Base-by-base conservation (phyloP, 1,140 invertebrate species). In the Periplaneta americana region DNA sequence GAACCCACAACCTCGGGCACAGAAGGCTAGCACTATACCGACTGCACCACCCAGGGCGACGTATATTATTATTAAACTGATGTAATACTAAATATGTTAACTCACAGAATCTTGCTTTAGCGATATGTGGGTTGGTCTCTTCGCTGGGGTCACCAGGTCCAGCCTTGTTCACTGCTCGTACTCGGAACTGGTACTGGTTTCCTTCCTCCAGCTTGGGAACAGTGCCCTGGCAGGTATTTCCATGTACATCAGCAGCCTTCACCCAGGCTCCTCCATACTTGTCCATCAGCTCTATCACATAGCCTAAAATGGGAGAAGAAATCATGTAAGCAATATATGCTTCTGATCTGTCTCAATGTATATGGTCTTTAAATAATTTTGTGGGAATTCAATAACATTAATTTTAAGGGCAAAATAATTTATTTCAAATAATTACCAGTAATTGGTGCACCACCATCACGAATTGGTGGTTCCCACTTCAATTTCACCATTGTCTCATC, bases 381-480 rank as follows among this genome's bases (percentile, higher is more conserved):
- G n/a, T n/a, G n/a, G n/a, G n/a, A n/a, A n/a, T n/a, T n/a, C n/a
- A n/a, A n/a, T n/a, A n/a, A n/a, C n/a, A n/a, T n/a, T n/a, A n/a
- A n/a, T n/a, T n/a, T n/a, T n/a, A n/a, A n/a, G n/a, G n/a, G n/a
- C n/a, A n/a, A n/a, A n/a, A n/a, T n/a, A n/a, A n/a, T n/a, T n/a
- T n/a, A n/a, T n/a, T n/a, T 66, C n/a, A 32, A 35, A 37, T 28
- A 74, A 37, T 82, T 83, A 87, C 87, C 90, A 11, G 95, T 97
- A 84, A 99, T 98, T 9, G 97, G 97, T 66, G 98, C 96, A 17
- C 98, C 98, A 39, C 98, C 98, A 91, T 99, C 98, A 85, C 96
- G 92, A 82, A 96, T 93, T 28, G 98, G 98, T 80, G 94, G 94
- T 84, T 99, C 98, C 98, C 98, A 99, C 86, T 98, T 97, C 0